A percentile compares a stretch with the other conserved stretches of the same genome.
These are phyloP conservation scores for Bergia puertoricense DNA, from an alignment of 92 coral and sea anemone genomes.

Conservation along the genomic window DNA sequence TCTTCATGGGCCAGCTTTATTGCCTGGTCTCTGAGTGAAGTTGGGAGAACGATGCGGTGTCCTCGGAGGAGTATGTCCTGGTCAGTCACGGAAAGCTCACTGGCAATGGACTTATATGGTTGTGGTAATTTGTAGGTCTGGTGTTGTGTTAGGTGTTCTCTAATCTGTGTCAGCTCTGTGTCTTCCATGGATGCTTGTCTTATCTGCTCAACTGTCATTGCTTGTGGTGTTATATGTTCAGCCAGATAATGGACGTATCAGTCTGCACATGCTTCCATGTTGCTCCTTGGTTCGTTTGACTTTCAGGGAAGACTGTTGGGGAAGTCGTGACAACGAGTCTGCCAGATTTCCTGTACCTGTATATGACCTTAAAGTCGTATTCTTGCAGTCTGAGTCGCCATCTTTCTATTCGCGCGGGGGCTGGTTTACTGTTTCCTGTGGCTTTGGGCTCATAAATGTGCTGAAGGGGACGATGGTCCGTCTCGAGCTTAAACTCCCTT, in stretches of 20 bases:
- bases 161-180: constrained; percentile 29
- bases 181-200: constrained; percentile 35
- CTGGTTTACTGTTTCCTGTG: background rate
- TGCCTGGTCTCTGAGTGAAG: constrained; percentile 39
- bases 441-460: constrained; percentile 53
- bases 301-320: background rate
- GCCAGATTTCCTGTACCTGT: constrained; percentile 54
- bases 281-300: constrained; percentile 29
- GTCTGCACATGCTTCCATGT: constrained; percentile 63
- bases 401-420: constrained; percentile 27
- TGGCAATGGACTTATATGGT: too few species aligned
- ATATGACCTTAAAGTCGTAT: constrained; percentile 43
- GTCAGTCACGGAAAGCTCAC: constrained; percentile 49
- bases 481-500: constrained; percentile 49
- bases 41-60: constrained; percentile 48
- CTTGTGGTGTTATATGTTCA: constrained; percentile 38
- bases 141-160: constrained; percentile 32
- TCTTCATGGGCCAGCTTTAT: background rate
- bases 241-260: constrained; percentile 43
- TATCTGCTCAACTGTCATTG: constrained; percentile 50
- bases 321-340: constrained; percentile 45
- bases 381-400: constrained; percentile 27
- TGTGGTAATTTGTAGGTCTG: constrained; percentile 32
- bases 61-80: constrained; percentile 51
- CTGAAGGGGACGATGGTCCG: constrained; percentile 55